Conservation (phyloP, 2,113 vertebrate species). For the Copsychus sechellarum region DNA sequence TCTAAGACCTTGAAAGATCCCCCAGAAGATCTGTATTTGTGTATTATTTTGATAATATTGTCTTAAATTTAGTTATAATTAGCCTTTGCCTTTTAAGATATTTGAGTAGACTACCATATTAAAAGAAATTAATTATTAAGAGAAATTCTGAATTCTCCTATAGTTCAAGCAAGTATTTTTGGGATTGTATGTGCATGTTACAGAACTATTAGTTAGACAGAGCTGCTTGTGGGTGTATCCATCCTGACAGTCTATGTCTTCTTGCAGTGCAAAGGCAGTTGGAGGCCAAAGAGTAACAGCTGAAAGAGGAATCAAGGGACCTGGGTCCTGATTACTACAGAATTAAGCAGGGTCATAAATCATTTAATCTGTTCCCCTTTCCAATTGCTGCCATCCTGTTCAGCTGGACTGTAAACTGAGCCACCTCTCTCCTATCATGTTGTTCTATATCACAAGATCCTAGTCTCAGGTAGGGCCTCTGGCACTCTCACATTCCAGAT, state of each 20-base stretch:
- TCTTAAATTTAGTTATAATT: background rate
- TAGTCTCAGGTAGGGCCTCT: background rate
- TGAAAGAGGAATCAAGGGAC: background rate
- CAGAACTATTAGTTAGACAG: background rate
- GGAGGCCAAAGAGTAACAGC: background rate
- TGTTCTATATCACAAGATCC: background rate
- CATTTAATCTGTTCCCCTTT: background rate
- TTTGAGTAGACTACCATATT: background rate
- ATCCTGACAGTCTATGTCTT: background rate
- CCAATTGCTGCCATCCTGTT: background rate
- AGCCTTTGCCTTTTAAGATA: background rate
- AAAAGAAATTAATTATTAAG: background rate
- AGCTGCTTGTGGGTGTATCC: background rate
- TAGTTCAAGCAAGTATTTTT: background rate
- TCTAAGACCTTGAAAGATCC: background rate
- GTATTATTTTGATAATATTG: background rate
- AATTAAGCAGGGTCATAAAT: background rate
- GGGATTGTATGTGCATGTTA: background rate
- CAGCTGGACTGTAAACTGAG: background rate
- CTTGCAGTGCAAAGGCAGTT: background rate
- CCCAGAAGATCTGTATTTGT: background rate
- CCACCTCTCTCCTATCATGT: background rate
- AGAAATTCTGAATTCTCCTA: background rate
- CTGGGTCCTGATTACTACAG: background rate
- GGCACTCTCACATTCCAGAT: background rate